phyloP scores from a whole-genome alignment of 2,888 invertebrate species.

The Horisme vitalbata region DNA sequence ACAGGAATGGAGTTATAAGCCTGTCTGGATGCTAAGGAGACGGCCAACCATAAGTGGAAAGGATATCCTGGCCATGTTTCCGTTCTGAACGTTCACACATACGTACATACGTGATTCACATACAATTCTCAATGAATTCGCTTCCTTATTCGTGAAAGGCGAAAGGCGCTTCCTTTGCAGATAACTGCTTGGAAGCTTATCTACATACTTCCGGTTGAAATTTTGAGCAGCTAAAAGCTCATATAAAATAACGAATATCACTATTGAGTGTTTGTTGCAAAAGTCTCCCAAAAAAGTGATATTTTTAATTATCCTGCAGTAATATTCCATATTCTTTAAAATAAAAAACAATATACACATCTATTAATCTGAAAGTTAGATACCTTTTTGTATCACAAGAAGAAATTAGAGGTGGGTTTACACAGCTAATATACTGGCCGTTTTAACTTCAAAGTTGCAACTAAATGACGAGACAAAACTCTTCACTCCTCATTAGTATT shows the following conservation, averaged over 20 bases:
- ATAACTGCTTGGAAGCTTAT: slow-evolving; percentile 23
- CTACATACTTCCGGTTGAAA: slow-evolving; percentile 17
- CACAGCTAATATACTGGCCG: too few species aligned
- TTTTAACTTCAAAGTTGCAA: too few species aligned
- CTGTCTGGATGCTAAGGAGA: slow-evolving; percentile 72
- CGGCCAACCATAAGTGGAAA: slow-evolving; percentile 64
- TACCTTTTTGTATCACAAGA: too few species aligned
- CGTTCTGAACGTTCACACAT: slow-evolving; percentile 39
- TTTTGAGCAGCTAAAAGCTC: not conserved
- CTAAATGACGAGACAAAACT: too few species aligned
- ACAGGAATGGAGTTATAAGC: slow-evolving; percentile 59
- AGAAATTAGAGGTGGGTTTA: too few species aligned
- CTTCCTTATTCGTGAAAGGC: slow-evolving; percentile 51
- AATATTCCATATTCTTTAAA: too few species aligned
- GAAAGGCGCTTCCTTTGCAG: slow-evolving; percentile 31
- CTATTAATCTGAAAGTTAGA: too few species aligned
- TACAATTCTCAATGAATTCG: slow-evolving; percentile 36
- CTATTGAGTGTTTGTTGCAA: too few species aligned
- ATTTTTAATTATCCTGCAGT: too few species aligned
- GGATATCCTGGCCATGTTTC: slow-evolving; percentile 76
- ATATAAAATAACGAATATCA: too few species aligned
- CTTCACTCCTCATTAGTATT: slow-evolving; percentile 23
- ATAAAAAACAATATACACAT: too few species aligned
- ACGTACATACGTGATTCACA: slow-evolving; percentile 55
- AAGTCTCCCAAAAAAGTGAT: too few species aligned